Evolutionary conservation across 2,113 vertebrate species (phyloP), one percentile per base, ranked within the genome.

Genomic region (Cephalopholis sonnerati): DNA sequence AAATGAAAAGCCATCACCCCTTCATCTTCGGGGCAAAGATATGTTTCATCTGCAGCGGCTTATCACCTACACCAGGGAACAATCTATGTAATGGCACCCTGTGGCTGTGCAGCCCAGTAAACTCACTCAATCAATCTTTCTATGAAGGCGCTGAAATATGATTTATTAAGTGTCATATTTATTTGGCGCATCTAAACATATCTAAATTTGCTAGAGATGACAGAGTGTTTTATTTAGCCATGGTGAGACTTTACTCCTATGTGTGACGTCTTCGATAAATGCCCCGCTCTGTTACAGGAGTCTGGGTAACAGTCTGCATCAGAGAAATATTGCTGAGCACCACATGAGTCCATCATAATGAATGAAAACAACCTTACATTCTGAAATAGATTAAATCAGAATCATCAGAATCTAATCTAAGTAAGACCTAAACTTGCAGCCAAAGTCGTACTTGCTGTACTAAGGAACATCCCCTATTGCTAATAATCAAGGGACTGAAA

Each of bases 161-260:
- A 91, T 87, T 74, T 75, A 91, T 86, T 71, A 32, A 74, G 44
- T 77, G 63, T 86, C 84, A 63, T 50, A 62, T 68, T 83, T 22
- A 74, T 81, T 68, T 51, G 62, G 46, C 3, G 3, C 66, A 54
- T 66, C 32, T 67, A 79, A 76, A 85, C 24, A 57, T 53, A 66
- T 74, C 58, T 29, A 50, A 68, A 82, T 77, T 25, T 71, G 51
- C 79, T 46, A 41, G 57, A n/a, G 69, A 80, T 83, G 84, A 73
- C n/a, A 57, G 54, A 44, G 44, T 64, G 32, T 41, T 46, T 44
- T 22, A 12, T 41, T 39, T 24, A 22, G 29, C 54, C 18, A 59
- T 41, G 51, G 15, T 71, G 27, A 57, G 51, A 24, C 22, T 75
- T 55, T 53, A 54, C 22, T 24, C 17, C 63, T 5, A 22, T 27